Evolutionary conservation across 2,113 vertebrate genomes (phyloP), one percentile per base, ranked within the genome.

Genomic region (Pontoporia blainvillei): DNA sequence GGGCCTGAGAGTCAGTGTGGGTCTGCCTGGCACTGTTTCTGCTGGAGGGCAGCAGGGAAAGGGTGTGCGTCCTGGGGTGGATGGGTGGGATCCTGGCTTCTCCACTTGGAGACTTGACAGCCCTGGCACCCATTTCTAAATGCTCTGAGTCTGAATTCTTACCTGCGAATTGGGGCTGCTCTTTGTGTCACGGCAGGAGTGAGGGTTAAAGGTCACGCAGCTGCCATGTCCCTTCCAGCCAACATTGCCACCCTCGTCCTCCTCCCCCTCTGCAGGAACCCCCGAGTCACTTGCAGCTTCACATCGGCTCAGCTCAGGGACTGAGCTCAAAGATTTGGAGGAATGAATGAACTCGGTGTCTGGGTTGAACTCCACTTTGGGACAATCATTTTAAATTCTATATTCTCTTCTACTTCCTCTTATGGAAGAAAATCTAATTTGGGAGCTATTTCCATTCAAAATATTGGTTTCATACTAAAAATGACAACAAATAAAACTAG

Each of bases 401-500:
- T 54, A 85, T 84, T 21, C 39, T 49, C n/a, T 81, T 82, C 9
- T 15, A 25, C 62, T 96, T 90, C 93, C 97, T 91, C 94, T 95
- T 93, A 93, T 93, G 94, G 97, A 86, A 94, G 85, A 83, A 91
- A 88, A 72, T 93, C 94, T 78, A 78, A 94, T 62, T 72, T 54
- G 81, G 81, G 66, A 91, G 91, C 71, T 46, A 36, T 44, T 95
- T 97, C 97, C 96, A 88, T 90, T 6, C 59, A 95, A 96, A 96
- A 93, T 79, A 93, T 83, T 67, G 72, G 81, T 85, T 96, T 95
- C 69, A 86, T 34, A 8, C 76, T 72, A 54, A 90, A 78, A 94
- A 93, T 11, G 94, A 96, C 93, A 97, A 96, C 94, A 96, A 95
- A 96, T 66, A 84, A 64, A 88, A 75, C 44, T 17, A 10, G 59